Percentiles rank a stretch among this genome's conserved stretches.
Conservation (phyloP, 2,888 invertebrate genomes). For the Callyntrura guangdongensis region DNA sequence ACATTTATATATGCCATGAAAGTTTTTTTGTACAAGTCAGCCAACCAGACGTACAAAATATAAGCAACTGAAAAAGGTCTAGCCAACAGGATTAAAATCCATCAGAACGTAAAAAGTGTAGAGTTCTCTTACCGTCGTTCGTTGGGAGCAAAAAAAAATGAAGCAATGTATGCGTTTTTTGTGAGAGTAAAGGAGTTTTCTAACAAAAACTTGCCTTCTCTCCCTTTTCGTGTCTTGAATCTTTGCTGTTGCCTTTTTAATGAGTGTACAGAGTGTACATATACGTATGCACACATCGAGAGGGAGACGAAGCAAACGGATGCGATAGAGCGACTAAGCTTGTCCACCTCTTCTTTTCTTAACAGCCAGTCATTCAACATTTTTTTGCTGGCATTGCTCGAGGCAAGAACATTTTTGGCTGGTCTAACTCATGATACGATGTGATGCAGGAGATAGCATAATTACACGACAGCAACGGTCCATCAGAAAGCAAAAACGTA, state of each 20-base stretch:
- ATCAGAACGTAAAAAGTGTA: not conserved
- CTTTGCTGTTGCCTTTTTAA: not conserved
- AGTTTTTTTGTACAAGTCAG: conserved; percentile 19
- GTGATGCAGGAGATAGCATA: not conserved
- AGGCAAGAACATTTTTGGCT: conserved; percentile 50
- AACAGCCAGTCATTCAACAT: conserved; percentile 71
- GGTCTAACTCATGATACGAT: not conserved
- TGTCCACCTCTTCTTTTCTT: conserved; percentile 64
- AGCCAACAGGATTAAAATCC: conserved; percentile 49
- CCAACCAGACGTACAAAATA: conserved; percentile 34
- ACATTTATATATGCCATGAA: not conserved
- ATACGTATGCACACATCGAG: not conserved
- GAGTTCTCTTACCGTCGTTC: not conserved
- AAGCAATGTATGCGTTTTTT: conserved; percentile 17
- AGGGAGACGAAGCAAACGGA: conserved; percentile 16
- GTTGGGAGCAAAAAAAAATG: conserved; percentile 5
- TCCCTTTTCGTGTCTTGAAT: not conserved
- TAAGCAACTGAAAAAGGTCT: conserved; percentile 44
- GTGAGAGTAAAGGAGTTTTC: not conserved
- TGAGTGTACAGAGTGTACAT: not conserved
- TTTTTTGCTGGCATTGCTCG: conserved; percentile 59
- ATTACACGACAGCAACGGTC: not conserved
- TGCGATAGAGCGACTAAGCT: conserved; percentile 8
- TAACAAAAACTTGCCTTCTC: conserved; percentile 36
- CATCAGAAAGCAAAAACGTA: not conserved